A percentile compares a stretch with the other conserved stretches of the same genome.
These are phyloP conservation scores for Rhabdomys pumilio DNA, from an alignment of 2,797 vertebrate species.

Conservation along the genomic window DNA sequence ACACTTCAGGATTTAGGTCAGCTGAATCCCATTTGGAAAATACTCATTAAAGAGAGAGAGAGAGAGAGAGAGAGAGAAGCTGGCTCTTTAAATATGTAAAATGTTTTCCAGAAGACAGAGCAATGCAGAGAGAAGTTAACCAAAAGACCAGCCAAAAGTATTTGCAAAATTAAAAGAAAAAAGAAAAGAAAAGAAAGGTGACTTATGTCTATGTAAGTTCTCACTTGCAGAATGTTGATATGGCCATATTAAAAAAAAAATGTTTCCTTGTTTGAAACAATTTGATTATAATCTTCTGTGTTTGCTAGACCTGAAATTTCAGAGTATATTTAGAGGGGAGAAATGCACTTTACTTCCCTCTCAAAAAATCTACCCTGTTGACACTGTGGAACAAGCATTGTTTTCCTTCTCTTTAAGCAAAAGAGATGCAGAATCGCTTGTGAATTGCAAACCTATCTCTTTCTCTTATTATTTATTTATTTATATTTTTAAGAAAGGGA, in stretches of 20 bases:
- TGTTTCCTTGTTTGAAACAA: slow-evolving; percentile 25
- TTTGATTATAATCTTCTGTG: slow-evolving; percentile 2
- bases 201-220: neutral
- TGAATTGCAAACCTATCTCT: too few species aligned
- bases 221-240: neutral
- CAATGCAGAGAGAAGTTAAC: neutral
- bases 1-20: slow-evolving; percentile 4
- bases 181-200: neutral
- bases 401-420: slow-evolving; percentile 76
- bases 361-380: slow-evolving; percentile 30
- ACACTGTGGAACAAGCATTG: slow-evolving; percentile 16
- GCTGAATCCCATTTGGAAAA: slow-evolving; percentile 67
- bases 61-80: neutral
- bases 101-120: slow-evolving; percentile 57
- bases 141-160: slow-evolving; percentile 26
- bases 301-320: neutral
- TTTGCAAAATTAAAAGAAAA: neutral
- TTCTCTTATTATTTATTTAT: neutral
- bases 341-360: slow-evolving; percentile 10
- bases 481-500: slow-evolving; percentile 79
- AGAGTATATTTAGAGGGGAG: neutral
- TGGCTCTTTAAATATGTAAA: slow-evolving; percentile 65
- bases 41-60: neutral
- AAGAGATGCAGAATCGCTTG: slow-evolving; percentile 82
- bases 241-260: slow-evolving; percentile 31